Conservation (phyloP, 2,888 invertebrate species). For the Xestobium rufovillosum region DNA sequence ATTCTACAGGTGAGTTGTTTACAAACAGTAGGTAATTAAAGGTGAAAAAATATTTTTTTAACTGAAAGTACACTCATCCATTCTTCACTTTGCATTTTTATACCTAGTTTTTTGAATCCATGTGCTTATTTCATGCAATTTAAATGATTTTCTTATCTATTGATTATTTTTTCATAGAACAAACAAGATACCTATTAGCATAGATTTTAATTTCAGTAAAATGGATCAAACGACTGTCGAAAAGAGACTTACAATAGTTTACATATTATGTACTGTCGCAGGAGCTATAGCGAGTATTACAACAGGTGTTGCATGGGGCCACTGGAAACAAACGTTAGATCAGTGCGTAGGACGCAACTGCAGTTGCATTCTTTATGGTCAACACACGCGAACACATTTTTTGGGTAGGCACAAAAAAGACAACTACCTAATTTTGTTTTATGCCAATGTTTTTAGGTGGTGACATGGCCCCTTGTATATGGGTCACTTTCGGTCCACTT, state of each 20-base stretch:
- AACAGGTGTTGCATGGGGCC: conserved; percentile 57
- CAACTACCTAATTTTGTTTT: neutral
- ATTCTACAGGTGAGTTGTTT: too few species aligned
- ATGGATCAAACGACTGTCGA: conserved; percentile 36
- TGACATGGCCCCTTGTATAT: conserved; percentile 56
- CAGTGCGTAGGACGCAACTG: conserved; percentile 60
- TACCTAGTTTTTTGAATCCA: too few species aligned
- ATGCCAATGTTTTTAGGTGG: conserved; percentile 46
- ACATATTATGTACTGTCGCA: conserved; percentile 30
- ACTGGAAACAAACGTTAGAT: conserved; percentile 61
- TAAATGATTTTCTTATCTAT: too few species aligned
- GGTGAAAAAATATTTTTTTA: too few species aligned
- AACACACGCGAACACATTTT: conserved; percentile 54
- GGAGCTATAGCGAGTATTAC: conserved; percentile 43
- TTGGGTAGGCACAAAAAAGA: conserved; percentile 33
- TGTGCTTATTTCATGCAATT: too few species aligned
- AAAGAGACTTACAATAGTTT: conserved; percentile 33
- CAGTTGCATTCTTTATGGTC: conserved; percentile 61
- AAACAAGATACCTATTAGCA: too few species aligned
- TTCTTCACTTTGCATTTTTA: too few species aligned
- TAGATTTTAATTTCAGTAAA: conserved; percentile 9
- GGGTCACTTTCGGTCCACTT: conserved; percentile 59
- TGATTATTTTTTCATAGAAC: too few species aligned
- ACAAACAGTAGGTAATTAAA: too few species aligned
- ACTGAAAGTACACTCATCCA: too few species aligned